A percentile compares a stretch with the other conserved stretches of the same genome.
phyloP scores from a whole-genome alignment of 2,888 invertebrate species.

The Catocala nupta region DNA sequence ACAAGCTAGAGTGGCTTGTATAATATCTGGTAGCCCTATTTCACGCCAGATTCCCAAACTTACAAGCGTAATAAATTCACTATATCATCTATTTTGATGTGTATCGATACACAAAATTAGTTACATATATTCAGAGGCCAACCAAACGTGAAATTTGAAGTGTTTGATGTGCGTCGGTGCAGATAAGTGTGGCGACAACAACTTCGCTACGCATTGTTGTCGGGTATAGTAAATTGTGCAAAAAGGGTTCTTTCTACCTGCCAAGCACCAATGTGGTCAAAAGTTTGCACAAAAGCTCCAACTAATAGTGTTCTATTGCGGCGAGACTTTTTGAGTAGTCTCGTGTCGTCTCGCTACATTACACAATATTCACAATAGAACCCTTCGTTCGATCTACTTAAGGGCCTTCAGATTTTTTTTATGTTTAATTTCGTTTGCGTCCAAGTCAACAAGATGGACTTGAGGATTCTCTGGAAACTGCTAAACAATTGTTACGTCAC shows the following conservation, averaged over 20 bases:
- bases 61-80: constrained; percentile 56
- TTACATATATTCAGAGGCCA: constrained; percentile 77
- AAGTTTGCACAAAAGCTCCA: constrained; percentile 50
- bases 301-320: constrained; percentile 34
- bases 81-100: constrained; percentile 67
- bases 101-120: constrained; percentile 79
- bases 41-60: constrained; percentile 68
- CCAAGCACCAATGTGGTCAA: constrained; percentile 59
- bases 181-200: constrained; percentile 83
- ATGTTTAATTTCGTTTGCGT: constrained; percentile 75
- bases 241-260: constrained; percentile 86
- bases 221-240: constrained; percentile 83
- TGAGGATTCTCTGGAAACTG: constrained; percentile 80
- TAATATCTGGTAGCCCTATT: constrained; percentile 61
- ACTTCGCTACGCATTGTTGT: constrained; percentile 67
- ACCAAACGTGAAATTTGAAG: constrained; percentile 82
- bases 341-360: constrained; percentile 81
- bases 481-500: constrained; percentile 86
- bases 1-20: not conserved
- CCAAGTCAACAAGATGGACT: constrained; percentile 85
- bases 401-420: constrained; percentile 75
- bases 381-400: constrained; percentile 82
- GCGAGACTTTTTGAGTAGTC: constrained; percentile 67
- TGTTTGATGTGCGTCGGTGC: constrained; percentile 71
- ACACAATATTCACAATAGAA: constrained; percentile 85